These are phyloP conservation scores for Chelonus insularis DNA, from an alignment of 1,140 invertebrate species.

Conservation along the genomic window DNA sequence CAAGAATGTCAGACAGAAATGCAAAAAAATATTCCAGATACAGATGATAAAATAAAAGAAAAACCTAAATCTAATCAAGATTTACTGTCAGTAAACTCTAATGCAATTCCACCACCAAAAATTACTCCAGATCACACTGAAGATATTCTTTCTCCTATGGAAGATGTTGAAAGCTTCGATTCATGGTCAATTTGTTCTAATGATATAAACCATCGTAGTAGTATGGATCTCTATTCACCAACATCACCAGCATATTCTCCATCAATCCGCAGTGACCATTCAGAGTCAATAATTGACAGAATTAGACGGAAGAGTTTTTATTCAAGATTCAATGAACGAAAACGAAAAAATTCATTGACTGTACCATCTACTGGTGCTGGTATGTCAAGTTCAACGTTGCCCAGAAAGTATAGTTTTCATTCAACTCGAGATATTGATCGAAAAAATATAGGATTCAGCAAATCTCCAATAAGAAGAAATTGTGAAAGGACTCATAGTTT, in stretches of 20 bases:
- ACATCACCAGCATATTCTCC: conserved; percentile 59
- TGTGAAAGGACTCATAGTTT: conserved; percentile 42
- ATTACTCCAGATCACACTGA: conserved; percentile 28
- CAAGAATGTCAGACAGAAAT: not conserved
- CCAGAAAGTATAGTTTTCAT: conserved; percentile 51
- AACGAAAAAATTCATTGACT: conserved; percentile 59
- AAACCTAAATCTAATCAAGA: not conserved
- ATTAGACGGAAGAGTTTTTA: conserved; percentile 88
- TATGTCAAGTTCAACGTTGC: conserved; percentile 40
- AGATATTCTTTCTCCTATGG: conserved; percentile 64
- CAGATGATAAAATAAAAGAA: not conserved
- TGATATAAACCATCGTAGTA: conserved; percentile 46
- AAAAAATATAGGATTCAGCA: conserved; percentile 26
- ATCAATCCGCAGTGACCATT: conserved; percentile 49
- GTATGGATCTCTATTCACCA: conserved; percentile 54
- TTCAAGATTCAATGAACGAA: conserved; percentile 81
- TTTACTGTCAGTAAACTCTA: not conserved
- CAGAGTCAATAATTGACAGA: conserved; percentile 79
- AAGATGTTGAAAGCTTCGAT: conserved; percentile 67
- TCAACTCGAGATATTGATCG: conserved; percentile 33
- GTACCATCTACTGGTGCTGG: conserved; percentile 40
- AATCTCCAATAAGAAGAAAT: conserved; percentile 32
- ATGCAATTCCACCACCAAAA: not conserved
- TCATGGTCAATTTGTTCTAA: conserved; percentile 72
- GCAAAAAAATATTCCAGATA: not conserved